Percentiles rank a stretch among this genome's conserved stretches.
phyloP scores from a whole-genome alignment of 2,797 vertebrate species.

The Myotis pilosus region DNA sequence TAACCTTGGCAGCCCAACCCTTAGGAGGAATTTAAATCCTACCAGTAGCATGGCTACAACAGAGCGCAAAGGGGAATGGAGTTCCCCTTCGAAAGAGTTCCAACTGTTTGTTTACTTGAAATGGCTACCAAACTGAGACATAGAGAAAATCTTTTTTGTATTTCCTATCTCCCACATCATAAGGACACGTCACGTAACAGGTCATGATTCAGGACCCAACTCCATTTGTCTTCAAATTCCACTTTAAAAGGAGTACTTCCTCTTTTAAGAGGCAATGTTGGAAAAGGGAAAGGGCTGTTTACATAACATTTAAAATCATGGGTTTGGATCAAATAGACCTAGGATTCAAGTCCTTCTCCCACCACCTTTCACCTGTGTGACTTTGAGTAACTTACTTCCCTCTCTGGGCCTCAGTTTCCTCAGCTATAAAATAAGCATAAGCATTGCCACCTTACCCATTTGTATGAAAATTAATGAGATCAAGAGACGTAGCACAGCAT shows the following conservation, averaged over 20 bases:
- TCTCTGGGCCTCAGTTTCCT: background rate
- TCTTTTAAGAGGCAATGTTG: background rate
- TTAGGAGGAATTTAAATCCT: background rate
- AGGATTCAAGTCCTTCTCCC: background rate
- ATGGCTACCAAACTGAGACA: background rate
- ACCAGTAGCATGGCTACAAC: too few species aligned
- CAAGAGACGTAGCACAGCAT: background rate
- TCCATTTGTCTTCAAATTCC: background rate
- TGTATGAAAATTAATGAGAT: constrained; percentile 44
- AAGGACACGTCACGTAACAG: background rate
- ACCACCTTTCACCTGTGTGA: background rate
- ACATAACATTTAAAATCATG: background rate
- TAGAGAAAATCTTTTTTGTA: background rate
- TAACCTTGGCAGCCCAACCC: background rate
- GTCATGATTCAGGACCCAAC: background rate
- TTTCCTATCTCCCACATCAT: background rate
- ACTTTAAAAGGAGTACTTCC: background rate
- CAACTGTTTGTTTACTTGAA: background rate
- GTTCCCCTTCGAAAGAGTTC: background rate
- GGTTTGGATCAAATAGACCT: background rate
- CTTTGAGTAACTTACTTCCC: background rate
- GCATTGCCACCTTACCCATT: background rate
- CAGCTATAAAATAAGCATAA: constrained; percentile 7
- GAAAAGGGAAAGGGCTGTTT: background rate
- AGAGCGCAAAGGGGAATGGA: background rate